Evolutionary conservation across 2,113 vertebrate species (phyloP), one percentile per base, ranked within the genome.

Genomic region (Rutilus rutilus): DNA sequence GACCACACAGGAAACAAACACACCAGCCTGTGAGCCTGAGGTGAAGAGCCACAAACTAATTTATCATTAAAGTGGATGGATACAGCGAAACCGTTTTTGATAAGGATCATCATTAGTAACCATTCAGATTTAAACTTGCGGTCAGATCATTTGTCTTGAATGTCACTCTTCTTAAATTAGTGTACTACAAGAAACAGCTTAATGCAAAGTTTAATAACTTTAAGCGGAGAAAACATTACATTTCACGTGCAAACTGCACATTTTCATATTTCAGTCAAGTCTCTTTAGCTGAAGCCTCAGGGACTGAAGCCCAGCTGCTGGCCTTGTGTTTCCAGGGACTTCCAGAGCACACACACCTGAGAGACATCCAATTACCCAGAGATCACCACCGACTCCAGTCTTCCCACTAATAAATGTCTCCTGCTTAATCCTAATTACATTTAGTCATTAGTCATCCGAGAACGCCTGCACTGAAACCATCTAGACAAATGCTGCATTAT

Each of bases 361-460:
- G 67, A 64, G 17, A 14, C 27, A 30, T 30, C 23, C 79, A 85
- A 81, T 54, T 30, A 87, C 45, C 27, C 45, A 33, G 54, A 82
- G 42, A 77, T 82, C n/a, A 69, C 33, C 33, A 78, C 47, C n/a
- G 36, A 39, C 52, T 47, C 64, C 86, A 84, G 75, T 47, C 82
- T 39, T 78, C 6, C 75, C 27, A 71, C 27, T 36, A 80, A 69
- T 80, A 21, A 80, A 85, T 54, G 59, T 52, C 62, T 57, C 39
- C 84, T 71, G 65, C 47, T 15, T 57, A 83, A 83, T 83, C 50
- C 50, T 57, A 73, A 83, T 83, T 83, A 57, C 64, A 73, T 82
- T 82, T 82, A 82, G 62, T 50, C 45, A 67, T 69, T 69, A 83
- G 65, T 73, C 81, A 54, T 42, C 21, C 2, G 65, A 73, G 65